Evolutionary conservation across 2,797 vertebrate species (phyloP).

Genomic region (Synanceia verrucosa): DNA sequence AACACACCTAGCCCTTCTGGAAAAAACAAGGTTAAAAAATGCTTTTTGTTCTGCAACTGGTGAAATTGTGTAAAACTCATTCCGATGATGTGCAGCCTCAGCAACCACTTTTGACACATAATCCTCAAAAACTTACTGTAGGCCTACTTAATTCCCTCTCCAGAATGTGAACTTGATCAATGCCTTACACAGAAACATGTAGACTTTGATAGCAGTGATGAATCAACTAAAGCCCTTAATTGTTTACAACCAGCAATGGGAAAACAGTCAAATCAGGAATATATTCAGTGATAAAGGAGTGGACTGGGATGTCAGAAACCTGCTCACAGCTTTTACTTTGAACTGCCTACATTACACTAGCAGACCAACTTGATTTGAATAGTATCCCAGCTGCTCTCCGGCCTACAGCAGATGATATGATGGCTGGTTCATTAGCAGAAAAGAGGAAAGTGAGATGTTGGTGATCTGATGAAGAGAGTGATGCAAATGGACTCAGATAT

Average conservation of each 20-base stretch:
- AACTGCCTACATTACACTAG: conserved; percentile 41
- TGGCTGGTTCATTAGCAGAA: conserved; percentile 21
- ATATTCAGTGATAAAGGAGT: conserved; percentile 19
- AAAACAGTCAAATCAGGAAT: conserved; percentile 49
- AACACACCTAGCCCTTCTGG: conserved; percentile 13
- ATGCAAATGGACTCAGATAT: neutral
- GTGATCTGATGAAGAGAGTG: neutral
- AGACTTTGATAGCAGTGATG: conserved; percentile 41
- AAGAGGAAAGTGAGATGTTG: neutral
- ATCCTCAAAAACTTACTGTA: conserved; percentile 10
- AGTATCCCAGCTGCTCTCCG: neutral
- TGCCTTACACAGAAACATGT: conserved; percentile 25
- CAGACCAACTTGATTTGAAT: conserved; percentile 34
- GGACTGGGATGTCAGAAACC: conserved; percentile 22
- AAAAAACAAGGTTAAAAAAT: conserved; percentile 18
- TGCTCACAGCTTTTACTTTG: conserved; percentile 31
- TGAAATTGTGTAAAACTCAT: conserved; percentile 35
- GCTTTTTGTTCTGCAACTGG: conserved; percentile 33
- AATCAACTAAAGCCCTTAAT: conserved; percentile 60
- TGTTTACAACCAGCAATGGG: conserved; percentile 34
- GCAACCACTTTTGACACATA: conserved; percentile 53
- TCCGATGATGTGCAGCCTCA: conserved; percentile 32
- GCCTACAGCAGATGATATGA: neutral
- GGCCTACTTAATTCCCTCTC: conserved; percentile 11
- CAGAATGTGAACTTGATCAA: conserved; percentile 61